These are phyloP conservation scores for Epirrhoe alternata DNA, from an alignment of 2,888 invertebrate genomes.

Conservation along the genomic window DNA sequence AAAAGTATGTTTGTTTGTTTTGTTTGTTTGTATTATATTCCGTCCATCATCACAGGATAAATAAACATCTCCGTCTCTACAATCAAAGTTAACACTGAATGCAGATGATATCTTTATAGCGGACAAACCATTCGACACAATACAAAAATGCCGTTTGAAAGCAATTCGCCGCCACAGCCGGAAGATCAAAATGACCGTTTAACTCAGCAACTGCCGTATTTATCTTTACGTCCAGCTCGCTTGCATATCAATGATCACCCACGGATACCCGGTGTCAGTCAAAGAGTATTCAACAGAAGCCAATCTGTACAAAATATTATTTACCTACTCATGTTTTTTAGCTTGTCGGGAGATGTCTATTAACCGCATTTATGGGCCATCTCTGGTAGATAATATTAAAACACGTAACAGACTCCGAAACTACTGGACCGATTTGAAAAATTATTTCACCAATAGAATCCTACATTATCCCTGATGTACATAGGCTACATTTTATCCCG, in stretches of 20 bases:
- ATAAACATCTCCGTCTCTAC: neutral
- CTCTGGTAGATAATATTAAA: too few relatives aligned
- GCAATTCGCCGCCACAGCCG: slow-evolving; percentile 22
- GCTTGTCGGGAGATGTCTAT: too few relatives aligned
- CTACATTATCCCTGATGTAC: too few relatives aligned
- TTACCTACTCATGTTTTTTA: too few relatives aligned
- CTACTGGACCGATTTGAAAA: too few relatives aligned
- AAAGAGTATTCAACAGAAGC: slow-evolving; percentile 8
- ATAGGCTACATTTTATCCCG: too few relatives aligned
- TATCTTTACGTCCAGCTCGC: slow-evolving; percentile 35
- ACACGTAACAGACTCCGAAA: too few relatives aligned
- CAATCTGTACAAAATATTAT: neutral
- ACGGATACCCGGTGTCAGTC: slow-evolving; percentile 25
- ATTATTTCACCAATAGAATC: too few relatives aligned
- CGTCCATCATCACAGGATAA: neutral
- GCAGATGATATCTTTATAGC: slow-evolving; percentile 27
- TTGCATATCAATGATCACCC: slow-evolving; percentile 38
- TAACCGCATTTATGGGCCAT: too few relatives aligned
- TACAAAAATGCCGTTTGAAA: slow-evolving; percentile 24
- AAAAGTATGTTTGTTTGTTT: too few relatives aligned
- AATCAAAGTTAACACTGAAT: slow-evolving; percentile 6
- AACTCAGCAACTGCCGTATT: slow-evolving; percentile 36
- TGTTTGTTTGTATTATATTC: neutral
- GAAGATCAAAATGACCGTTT: slow-evolving; percentile 36
- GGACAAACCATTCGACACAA: slow-evolving; percentile 20